Conservation (phyloP, 2,113 vertebrate species). For the Tragelaphus scriptus region DNA sequence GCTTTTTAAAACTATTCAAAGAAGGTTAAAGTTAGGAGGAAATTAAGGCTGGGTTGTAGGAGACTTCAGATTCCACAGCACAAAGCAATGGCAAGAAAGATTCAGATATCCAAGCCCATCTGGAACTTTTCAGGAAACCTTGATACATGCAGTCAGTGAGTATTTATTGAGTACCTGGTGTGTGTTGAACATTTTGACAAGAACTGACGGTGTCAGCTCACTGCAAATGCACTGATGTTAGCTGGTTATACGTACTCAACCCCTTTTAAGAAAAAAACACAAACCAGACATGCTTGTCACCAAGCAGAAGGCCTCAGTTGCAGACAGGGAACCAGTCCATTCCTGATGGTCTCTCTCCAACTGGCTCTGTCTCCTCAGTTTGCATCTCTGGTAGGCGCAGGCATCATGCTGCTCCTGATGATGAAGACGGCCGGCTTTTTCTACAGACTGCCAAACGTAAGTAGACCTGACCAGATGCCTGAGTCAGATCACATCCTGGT, state of each 20-base stretch:
- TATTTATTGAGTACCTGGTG: background rate
- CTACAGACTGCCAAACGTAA: conserved; percentile 75
- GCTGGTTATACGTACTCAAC: background rate
- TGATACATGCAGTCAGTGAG: background rate
- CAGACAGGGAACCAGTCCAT: background rate
- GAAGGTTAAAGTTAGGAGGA: background rate
- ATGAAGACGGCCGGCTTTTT: conserved; percentile 69
- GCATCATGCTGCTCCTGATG: conserved; percentile 73
- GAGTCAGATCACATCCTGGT: background rate
- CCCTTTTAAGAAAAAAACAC: background rate
- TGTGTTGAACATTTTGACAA: background rate
- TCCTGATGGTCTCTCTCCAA: conserved; percentile 59
- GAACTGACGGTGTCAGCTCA: background rate
- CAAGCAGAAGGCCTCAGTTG: background rate
- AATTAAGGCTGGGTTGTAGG: background rate
- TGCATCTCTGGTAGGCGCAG: conserved; percentile 75
- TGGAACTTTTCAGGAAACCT: background rate
- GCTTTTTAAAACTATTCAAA: background rate
- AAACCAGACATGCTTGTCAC: background rate
- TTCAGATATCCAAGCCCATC: background rate
- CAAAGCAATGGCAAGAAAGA: background rate
- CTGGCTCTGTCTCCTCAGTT: conserved; percentile 72
- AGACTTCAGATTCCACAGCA: background rate
- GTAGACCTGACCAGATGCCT: conserved; percentile 4
- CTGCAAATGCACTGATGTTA: background rate